Conservation (phyloP, 2,113 vertebrate genomes). For the Malurus melanocephalus region DNA sequence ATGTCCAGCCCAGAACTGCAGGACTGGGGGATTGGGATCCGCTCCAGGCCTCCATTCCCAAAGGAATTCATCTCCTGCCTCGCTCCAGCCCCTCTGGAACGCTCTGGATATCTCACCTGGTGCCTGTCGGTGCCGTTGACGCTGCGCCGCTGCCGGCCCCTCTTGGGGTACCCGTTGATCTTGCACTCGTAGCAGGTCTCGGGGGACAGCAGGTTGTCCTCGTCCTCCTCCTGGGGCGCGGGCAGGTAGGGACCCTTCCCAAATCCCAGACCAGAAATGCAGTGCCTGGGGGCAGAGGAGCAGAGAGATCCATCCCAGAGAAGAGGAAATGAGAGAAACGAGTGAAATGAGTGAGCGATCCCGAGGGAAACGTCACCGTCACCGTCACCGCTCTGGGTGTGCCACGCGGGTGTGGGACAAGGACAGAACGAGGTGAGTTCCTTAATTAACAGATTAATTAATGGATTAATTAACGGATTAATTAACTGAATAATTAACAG, state of each 20-base stretch:
- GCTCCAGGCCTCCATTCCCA: not conserved
- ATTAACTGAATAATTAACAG: not conserved
- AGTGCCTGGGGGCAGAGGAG: conserved; percentile 77
- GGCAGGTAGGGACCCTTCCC: conserved; percentile 72
- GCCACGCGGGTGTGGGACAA: not conserved
- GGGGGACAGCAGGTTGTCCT: conserved; percentile 80
- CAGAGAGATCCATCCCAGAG: not conserved
- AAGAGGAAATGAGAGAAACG: too few relatives aligned
- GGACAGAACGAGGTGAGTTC: too few relatives aligned
- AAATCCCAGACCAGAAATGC: conserved; percentile 77
- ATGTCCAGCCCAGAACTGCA: not conserved
- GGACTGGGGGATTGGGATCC: not conserved
- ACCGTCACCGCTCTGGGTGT: too few relatives aligned
- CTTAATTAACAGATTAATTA: too few relatives aligned
- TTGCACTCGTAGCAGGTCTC: conserved; percentile 95
- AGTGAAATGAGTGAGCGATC: too few relatives aligned
- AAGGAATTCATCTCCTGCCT: not conserved
- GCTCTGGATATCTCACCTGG: conserved; percentile 27
- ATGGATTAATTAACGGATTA: not conserved
- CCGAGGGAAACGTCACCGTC: not conserved
- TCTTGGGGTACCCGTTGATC: conserved; percentile 83
- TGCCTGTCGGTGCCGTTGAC: not conserved
- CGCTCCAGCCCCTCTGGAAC: not conserved
- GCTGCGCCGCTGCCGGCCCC: conserved; percentile 66
- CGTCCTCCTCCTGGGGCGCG: conserved; percentile 69